Conservation (phyloP, 2,113 vertebrate genomes). For the Sisor rabdophorus region DNA sequence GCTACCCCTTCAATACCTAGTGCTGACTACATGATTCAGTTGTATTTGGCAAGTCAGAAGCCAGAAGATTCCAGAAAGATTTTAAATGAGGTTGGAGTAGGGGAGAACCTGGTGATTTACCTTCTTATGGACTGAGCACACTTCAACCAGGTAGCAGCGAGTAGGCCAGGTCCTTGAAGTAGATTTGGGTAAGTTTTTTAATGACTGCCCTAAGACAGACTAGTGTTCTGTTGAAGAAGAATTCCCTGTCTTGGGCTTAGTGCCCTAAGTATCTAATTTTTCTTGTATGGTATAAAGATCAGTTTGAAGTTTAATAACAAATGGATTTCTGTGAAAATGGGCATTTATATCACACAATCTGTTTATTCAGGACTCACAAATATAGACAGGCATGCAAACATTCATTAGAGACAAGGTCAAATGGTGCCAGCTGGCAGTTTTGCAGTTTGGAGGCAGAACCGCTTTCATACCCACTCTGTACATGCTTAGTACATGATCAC, state of each 20-base stretch:
- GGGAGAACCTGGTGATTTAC: no score
- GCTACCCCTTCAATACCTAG: no score
- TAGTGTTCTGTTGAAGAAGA: no score
- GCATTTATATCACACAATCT: slow-evolving; percentile 26
- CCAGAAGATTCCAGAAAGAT: no score
- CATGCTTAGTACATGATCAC: neutral
- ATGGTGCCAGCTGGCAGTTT: slow-evolving; percentile 41
- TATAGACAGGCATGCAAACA: slow-evolving; percentile 6
- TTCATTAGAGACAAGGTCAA: slow-evolving; percentile 25
- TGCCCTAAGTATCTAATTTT: slow-evolving; percentile 1
- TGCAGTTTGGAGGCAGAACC: slow-evolving; percentile 29
- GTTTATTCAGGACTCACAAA: slow-evolving; percentile 13
- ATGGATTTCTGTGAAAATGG: slow-evolving; percentile 23
- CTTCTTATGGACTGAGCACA: no score
- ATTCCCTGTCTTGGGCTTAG: neutral
- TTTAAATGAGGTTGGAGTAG: no score
- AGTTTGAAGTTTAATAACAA: slow-evolving; percentile 16
- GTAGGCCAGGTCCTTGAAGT: neutral
- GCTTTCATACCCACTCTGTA: slow-evolving; percentile 27
- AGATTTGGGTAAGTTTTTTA: neutral
- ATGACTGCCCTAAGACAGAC: neutral
- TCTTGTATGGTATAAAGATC: neutral
- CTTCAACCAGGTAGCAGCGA: no score
- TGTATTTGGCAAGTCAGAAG: no score
- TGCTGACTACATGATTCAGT: no score